Evolutionary conservation across 2,888 invertebrate genomes (phyloP), one percentile per base, ranked within the genome.

Genomic region (Myopa tessellatipennis): DNA sequence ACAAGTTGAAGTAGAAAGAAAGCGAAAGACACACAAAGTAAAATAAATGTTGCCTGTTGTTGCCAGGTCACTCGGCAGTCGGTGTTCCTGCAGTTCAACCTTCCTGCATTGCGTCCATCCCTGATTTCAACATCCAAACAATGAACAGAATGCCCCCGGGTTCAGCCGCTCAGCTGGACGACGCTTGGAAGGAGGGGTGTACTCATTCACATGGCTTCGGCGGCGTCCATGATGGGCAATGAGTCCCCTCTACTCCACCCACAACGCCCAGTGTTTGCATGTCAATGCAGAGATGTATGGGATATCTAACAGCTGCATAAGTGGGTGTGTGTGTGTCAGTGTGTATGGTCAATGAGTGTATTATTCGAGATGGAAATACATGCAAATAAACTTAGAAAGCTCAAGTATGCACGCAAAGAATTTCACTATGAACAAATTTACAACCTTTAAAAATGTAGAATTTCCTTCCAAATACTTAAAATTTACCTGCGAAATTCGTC

Each of bases 351-450:
- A 67, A 38, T 38, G 36, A n/a, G 67, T 67, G 38, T 36, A 38
- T 38, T 38, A 67, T 67, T 67, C 38, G 67, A 67, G 67, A 67
- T 67, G 67, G 26, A 63, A 18, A n/a, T 63, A 67, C 38, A 67
- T 67, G 67, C 34, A 67, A 67, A 38, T 16, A 67, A 34, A 38
- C 67, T 34, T 38, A 38, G 36, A 67, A 36, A 34, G 8, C n/a
- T 67, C 63, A 34, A 14, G 26, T 10, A 14, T 50, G 10, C 50
- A 14, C 16, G 55, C 14, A 14, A n/a, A 55, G 55, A 16, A 55
- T 50, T 50, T 26, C 26, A 26, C 26, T 26, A 26, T 26, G 26
- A 26, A 26, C 26, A 2, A 26, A 26, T 26, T 26, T 26, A 26
- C 26, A 26, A 1, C 26, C 26, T 26, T 26, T 26, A 26, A 26